Evolutionary conservation across 2,113 vertebrate genomes (phyloP).

Genomic region (Cranoglanis bouderius): DNA sequence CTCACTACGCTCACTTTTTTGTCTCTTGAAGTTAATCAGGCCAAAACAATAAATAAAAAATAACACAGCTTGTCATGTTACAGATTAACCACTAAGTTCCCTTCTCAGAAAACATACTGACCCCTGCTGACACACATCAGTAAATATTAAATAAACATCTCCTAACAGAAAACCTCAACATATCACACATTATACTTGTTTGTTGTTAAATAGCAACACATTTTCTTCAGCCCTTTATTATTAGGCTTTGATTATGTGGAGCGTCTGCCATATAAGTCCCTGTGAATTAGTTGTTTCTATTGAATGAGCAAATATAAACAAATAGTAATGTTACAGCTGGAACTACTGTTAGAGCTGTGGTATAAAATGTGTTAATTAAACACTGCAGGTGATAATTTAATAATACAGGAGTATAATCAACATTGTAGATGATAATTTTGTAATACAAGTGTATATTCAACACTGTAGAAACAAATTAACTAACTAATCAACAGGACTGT

Average conservation of each 20-base stretch:
- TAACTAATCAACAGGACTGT: not conserved
- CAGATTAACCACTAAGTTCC: not conserved
- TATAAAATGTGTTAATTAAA: not conserved
- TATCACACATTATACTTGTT: not conserved
- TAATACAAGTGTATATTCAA: constrained; percentile 1
- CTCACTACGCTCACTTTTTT: not conserved
- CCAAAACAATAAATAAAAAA: not conserved
- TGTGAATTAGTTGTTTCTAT: not conserved
- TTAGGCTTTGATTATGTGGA: not conserved
- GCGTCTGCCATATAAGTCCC: not conserved
- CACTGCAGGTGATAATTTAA: not conserved
- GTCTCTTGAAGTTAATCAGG: not conserved
- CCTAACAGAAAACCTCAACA: not conserved
- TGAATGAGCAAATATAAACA: not conserved
- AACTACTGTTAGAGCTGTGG: not conserved
- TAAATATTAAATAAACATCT: not conserved
- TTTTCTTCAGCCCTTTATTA: not conserved
- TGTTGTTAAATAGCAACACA: not conserved
- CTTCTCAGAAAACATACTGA: not conserved
- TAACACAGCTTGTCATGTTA: not conserved
- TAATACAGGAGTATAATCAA: not conserved
- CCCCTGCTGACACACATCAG: not conserved
- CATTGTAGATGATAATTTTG: not conserved
- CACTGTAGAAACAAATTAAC: not conserved
- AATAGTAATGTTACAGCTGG: not conserved